These are phyloP conservation scores for Drosophila kanekoi DNA, from an alignment of 2,888 invertebrate species.

Conservation along the genomic window DNA sequence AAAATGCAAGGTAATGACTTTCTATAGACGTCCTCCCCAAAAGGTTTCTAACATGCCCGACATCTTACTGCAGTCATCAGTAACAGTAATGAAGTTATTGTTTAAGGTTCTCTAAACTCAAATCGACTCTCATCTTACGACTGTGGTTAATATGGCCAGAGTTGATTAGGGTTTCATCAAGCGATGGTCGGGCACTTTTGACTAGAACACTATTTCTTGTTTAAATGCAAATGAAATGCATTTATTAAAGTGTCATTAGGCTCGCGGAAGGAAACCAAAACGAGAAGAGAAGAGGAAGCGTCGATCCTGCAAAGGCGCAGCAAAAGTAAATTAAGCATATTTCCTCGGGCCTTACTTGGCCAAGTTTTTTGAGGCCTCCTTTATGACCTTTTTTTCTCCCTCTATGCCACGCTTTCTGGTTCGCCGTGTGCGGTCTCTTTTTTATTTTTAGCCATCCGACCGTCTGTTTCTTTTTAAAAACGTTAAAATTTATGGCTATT, in stretches of 20 bases:
- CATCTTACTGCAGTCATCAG: too few species aligned
- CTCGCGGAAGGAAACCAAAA: conserved; percentile 27
- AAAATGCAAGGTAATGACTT: too few species aligned
- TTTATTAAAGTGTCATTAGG: conserved; percentile 72
- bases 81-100: too few species aligned
- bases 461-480: conserved; percentile 69
- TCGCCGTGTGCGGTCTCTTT: background rate
- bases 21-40: too few species aligned
- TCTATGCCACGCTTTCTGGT: background rate
- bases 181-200: too few species aligned
- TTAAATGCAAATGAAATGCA: conserved; percentile 34
- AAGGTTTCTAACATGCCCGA: too few species aligned
- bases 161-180: too few species aligned
- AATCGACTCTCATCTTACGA: too few species aligned
- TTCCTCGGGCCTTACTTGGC: conserved; percentile 69
- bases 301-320: conserved; percentile 35
- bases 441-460: conserved; percentile 39
- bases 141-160: too few species aligned
- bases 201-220: too few species aligned
- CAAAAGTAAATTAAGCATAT: conserved; percentile 74
- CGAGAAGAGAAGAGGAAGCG: conserved; percentile 8
- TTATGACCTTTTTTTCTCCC: conserved; percentile 16
- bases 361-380: conserved; percentile 46
- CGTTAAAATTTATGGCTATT: conserved; percentile 77
- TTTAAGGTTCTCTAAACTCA: too few species aligned